Evolutionary conservation across 2,888 invertebrate genomes (phyloP).

Genomic region (Marasmarcha lunaedactyla): DNA sequence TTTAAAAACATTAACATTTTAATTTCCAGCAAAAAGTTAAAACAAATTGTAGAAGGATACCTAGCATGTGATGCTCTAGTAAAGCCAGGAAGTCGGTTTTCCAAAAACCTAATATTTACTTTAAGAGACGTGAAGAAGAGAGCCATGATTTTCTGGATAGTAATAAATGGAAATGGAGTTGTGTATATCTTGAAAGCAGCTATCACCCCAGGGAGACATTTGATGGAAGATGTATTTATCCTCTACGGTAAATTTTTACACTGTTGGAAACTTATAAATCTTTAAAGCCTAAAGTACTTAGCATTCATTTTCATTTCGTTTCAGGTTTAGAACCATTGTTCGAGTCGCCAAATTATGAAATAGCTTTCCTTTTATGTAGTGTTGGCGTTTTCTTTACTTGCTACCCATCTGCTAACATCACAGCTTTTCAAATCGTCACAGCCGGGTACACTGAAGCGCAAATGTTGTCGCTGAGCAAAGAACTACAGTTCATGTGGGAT

Average conservation of each 20-base stretch:
- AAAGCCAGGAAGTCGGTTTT: constrained; percentile 18
- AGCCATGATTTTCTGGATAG: constrained; percentile 15
- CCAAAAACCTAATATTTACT: constrained; percentile 14
- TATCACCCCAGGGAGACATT: constrained; percentile 10
- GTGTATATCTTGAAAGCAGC: constrained; percentile 13
- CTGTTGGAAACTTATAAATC: no score
- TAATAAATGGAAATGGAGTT: constrained; percentile 12
- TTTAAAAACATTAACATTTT: no score
- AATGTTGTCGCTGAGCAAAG: constrained; percentile 13
- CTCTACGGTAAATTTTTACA: constrained; percentile 10
- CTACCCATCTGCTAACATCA: constrained; percentile 4
- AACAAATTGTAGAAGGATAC: constrained; percentile 18
- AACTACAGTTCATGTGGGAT: constrained; percentile 9
- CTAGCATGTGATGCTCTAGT: constrained; percentile 19
- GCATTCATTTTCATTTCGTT: background rate
- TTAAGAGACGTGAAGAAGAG: constrained; percentile 15
- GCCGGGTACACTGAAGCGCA: constrained; percentile 18
- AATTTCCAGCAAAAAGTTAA: constrained; percentile 16
- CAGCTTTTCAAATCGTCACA: constrained; percentile 14
- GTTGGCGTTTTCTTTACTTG: background rate
- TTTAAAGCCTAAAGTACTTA: no score
- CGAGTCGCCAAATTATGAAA: constrained; percentile 11
- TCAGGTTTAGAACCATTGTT: constrained; percentile 10
- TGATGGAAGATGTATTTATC: constrained; percentile 11
- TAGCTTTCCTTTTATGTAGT: background rate